These are phyloP conservation scores for Coturnix japonica DNA, from an alignment of 2,113 vertebrate genomes.

Conservation along the genomic window DNA sequence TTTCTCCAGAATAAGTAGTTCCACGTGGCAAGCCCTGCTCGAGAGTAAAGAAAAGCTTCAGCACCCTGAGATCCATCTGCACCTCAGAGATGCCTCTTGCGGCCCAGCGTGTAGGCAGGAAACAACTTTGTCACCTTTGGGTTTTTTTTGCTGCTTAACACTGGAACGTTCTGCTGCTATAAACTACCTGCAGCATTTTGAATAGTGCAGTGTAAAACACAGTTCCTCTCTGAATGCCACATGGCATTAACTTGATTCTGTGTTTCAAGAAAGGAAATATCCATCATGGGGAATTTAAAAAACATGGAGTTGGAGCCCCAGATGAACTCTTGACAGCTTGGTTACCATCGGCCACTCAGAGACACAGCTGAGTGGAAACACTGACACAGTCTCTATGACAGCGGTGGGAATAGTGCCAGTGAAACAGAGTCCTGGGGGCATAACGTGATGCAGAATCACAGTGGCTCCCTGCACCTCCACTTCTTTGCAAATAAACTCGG, in stretches of 20 bases:
- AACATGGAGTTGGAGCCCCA: neutral
- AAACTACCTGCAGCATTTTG: neutral
- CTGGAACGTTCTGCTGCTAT: fast-evolving
- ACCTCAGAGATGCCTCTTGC: neutral
- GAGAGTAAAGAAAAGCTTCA: neutral
- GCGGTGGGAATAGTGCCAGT: neutral
- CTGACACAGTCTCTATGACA: slow-evolving; percentile 7
- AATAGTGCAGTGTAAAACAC: neutral
- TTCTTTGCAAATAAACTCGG: neutral
- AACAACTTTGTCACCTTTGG: neutral
- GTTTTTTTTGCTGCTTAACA: neutral
- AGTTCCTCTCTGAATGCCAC: neutral
- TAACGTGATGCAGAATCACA: neutral
- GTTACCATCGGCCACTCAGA: slow-evolving; percentile 10
- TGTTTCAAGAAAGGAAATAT: neutral
- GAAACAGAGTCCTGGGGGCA: neutral
- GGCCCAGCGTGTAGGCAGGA: neutral
- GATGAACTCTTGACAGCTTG: slow-evolving; percentile 5
- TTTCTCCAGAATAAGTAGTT: neutral
- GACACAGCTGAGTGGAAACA: slow-evolving; percentile 13
- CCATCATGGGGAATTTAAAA: neutral
- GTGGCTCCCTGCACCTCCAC: fast-evolving
- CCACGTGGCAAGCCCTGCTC: neutral
- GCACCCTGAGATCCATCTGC: neutral
- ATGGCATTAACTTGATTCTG: neutral